Conservation (phyloP, 2,888 invertebrate genomes). For the Corythucha ciliata region DNA sequence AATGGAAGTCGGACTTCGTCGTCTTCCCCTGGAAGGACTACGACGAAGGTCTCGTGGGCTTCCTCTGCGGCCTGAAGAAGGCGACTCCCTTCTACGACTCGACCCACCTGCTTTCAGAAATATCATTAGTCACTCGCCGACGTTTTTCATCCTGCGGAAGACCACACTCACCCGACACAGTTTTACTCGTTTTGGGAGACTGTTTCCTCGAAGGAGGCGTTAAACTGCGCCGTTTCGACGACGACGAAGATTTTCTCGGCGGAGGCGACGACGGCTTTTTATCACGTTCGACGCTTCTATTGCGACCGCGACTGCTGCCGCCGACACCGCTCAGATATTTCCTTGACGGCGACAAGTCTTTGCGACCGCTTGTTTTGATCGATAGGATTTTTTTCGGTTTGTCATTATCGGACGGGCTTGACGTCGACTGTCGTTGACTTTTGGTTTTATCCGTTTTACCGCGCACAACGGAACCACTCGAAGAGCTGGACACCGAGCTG, state of each 20-base stretch:
- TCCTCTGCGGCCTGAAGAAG: constrained; percentile 17
- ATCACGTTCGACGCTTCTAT: constrained; percentile 15
- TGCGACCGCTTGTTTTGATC: constrained; percentile 23
- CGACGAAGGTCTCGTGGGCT: constrained; percentile 9
- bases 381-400: constrained; percentile 20
- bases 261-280: constrained; percentile 5
- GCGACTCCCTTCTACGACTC: constrained; percentile 15
- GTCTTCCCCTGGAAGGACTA: constrained; percentile 18
- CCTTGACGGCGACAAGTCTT: constrained; percentile 23
- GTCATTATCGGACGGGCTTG: constrained; percentile 11
- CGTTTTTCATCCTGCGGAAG: too few relatives aligned
- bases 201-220: constrained; percentile 18
- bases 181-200: constrained; percentile 16
- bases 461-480: constrained; percentile 20
- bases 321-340: constrained; percentile 17
- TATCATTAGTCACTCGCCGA: background rate
- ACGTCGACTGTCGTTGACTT: constrained; percentile 13
- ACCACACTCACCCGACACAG: too few relatives aligned
- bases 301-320: constrained; percentile 11
- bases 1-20: constrained; percentile 19
- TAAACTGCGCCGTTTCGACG: constrained; percentile 18
- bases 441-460: constrained; percentile 20
- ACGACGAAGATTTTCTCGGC: background rate
- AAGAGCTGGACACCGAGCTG: constrained; percentile 28
- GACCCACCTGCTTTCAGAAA: background rate